These are phyloP conservation scores for Danio jaintianensis DNA, from an alignment of 2,797 vertebrate species.

Conservation along the genomic window DNA sequence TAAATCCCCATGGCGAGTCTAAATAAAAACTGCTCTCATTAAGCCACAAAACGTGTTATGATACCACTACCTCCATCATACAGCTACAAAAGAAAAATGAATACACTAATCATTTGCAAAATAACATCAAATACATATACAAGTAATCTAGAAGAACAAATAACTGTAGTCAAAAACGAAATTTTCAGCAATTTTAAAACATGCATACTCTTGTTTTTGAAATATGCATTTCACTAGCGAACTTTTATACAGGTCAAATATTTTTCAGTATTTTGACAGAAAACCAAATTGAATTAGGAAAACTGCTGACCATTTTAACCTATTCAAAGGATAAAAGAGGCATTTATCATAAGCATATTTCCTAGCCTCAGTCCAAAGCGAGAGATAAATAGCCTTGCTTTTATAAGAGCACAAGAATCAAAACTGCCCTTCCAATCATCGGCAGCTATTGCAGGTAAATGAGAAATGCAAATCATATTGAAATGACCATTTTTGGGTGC, in stretches of 20 bases:
- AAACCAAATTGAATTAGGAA: slow-evolving; percentile 43
- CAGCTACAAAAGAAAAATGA: background rate
- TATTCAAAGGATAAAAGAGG: slow-evolving; percentile 32
- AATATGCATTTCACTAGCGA: background rate
- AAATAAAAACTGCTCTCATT: slow-evolving; percentile 37
- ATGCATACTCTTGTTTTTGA: background rate
- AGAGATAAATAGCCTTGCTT: slow-evolving; percentile 43
- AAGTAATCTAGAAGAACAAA: background rate
- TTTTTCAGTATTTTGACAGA: slow-evolving; percentile 4
- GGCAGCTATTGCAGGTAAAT: slow-evolving; percentile 11
- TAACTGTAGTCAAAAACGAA: background rate
- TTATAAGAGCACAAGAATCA: slow-evolving; percentile 38
- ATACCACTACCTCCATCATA: slow-evolving; percentile 25
- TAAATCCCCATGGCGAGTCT: slow-evolving; percentile 33
- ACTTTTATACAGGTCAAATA: background rate
- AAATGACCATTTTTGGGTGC: slow-evolving; percentile 19
- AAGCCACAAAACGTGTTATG: slow-evolving; percentile 31
- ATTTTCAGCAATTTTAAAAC: background rate
- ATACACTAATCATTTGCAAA: background rate
- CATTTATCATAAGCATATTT: slow-evolving; percentile 36
- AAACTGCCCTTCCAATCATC: slow-evolving; percentile 30
- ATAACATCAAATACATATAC: too few relatives aligned
- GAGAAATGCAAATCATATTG: slow-evolving; percentile 22
- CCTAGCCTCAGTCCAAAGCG: slow-evolving; percentile 17
- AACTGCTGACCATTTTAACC: slow-evolving; percentile 40